Evolutionary conservation across 2,888 invertebrate genomes (phyloP).

Genomic region (Rhyacophila evoluta): DNA sequence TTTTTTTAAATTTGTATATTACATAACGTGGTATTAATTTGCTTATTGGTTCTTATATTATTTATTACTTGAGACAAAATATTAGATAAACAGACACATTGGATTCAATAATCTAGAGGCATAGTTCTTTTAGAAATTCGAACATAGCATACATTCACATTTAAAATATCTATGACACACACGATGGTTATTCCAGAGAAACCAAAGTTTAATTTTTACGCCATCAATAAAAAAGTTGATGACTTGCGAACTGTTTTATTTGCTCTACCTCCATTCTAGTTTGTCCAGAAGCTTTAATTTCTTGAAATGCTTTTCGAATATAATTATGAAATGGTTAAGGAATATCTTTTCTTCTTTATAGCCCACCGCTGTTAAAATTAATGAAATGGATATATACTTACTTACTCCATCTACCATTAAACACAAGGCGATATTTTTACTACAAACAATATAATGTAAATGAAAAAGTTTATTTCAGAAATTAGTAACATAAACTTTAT

Average conservation of each 20-base stretch:
- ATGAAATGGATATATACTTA: conserved; percentile 22
- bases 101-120: too few species aligned
- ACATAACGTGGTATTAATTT: too few species aligned
- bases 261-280: background rate
- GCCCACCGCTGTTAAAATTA: background rate
- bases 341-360: background rate
- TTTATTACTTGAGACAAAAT: too few species aligned
- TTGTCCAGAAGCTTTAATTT: background rate
- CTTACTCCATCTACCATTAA: background rate
- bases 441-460: background rate
- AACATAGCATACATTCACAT: too few species aligned
- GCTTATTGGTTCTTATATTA: too few species aligned
- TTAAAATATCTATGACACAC: too few species aligned
- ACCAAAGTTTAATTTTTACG: background rate
- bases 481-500: too few species aligned
- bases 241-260: background rate
- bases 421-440: background rate
- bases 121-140: too few species aligned
- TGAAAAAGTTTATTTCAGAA: too few species aligned
- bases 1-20: too few species aligned
- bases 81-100: too few species aligned
- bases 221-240: background rate
- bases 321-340: conserved; percentile 11
- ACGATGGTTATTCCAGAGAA: background rate
- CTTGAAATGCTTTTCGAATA: background rate